Percentiles rank a stretch among this genome's conserved stretches.
Conservation (phyloP, 1,140 invertebrate species). For the Leptinotarsa undecemlineata region DNA sequence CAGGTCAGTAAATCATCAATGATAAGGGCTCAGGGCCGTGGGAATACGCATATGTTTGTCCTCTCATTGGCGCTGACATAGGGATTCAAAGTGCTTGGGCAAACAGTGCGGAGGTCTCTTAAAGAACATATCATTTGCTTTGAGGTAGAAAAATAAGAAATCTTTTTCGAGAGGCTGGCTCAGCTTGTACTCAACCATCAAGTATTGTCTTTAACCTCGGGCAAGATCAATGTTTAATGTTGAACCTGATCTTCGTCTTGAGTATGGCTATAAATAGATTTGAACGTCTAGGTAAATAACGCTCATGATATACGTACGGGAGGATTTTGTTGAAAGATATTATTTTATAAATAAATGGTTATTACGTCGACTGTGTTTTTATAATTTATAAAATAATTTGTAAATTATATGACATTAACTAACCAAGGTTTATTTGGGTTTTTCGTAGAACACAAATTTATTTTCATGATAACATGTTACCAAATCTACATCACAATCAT, state of each 20-base stretch:
- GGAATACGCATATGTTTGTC: constrained; percentile 23
- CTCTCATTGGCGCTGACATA: constrained; percentile 18
- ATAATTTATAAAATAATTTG: neutral
- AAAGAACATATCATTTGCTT: constrained; percentile 20
- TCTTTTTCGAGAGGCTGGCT: constrained; percentile 13
- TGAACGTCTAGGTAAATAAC: neutral
- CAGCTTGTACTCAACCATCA: constrained; percentile 18
- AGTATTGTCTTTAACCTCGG: constrained; percentile 14
- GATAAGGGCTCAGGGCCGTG: constrained; percentile 12
- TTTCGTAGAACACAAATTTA: neutral
- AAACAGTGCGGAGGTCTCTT: constrained; percentile 19
- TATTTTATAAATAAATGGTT: constrained; percentile 7
- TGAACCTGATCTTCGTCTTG: neutral
- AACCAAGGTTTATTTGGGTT: neutral
- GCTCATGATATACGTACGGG: neutral
- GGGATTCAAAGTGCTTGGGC: constrained; percentile 25
- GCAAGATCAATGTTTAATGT: constrained; percentile 6
- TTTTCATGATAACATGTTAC: neutral
- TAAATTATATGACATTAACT: neutral
- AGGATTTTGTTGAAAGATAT: neutral
- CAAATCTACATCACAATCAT: too few species aligned
- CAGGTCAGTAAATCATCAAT: constrained; percentile 8
- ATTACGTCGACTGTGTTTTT: neutral
- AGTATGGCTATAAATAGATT: neutral
- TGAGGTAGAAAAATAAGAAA: constrained; percentile 21